Evolutionary conservation across 1,140 invertebrate genomes (phyloP).

Genomic region (Orchesella cincta): DNA sequence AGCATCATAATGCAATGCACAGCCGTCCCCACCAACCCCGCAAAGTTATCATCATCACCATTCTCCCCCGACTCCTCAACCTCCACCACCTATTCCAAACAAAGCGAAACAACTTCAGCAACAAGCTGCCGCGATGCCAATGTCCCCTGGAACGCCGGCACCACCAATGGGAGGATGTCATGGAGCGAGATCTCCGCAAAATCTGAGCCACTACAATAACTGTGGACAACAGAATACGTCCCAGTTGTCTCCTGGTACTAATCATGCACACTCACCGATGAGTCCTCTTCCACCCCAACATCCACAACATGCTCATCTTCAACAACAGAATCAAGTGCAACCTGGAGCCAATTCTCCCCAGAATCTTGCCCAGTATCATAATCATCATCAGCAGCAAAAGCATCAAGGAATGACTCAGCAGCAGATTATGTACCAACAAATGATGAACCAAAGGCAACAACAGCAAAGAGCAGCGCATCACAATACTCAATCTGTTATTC

Average conservation of each 20-base stretch:
- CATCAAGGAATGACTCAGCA: slow-evolving; percentile 52
- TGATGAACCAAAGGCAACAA: slow-evolving; percentile 52
- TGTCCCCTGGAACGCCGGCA: slow-evolving; percentile 3
- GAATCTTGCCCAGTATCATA: slow-evolving; percentile 54
- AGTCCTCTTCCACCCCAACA: slow-evolving; percentile 51
- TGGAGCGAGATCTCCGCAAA: slow-evolving; percentile 49
- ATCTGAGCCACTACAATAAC: slow-evolving; percentile 57
- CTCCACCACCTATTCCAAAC: slow-evolving; percentile 55
- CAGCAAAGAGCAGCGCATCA: slow-evolving; percentile 26
- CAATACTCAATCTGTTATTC: slow-evolving; percentile 36
- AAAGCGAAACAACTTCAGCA: slow-evolving; percentile 57
- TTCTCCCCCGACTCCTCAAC: slow-evolving; percentile 49
- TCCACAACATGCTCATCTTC: slow-evolving; percentile 54
- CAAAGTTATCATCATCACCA: slow-evolving; percentile 49
- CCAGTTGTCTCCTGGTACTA: slow-evolving; percentile 39
- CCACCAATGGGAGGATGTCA: slow-evolving; percentile 42
- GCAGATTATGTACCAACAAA: slow-evolving; percentile 52
- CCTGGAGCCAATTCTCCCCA: slow-evolving; percentile 54
- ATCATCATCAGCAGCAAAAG: slow-evolving; percentile 51
- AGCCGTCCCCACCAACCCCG: slow-evolving; percentile 42
- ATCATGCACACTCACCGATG: slow-evolving; percentile 45
- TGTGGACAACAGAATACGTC: slow-evolving; percentile 58
- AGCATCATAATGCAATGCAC: too few species aligned
- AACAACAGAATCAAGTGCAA: slow-evolving; percentile 54
- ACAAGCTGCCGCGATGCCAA: slow-evolving; percentile 50